Evolutionary conservation across 2,797 vertebrate genomes (phyloP), one percentile per base, ranked within the genome.

Genomic region (Octomys mimax): DNA sequence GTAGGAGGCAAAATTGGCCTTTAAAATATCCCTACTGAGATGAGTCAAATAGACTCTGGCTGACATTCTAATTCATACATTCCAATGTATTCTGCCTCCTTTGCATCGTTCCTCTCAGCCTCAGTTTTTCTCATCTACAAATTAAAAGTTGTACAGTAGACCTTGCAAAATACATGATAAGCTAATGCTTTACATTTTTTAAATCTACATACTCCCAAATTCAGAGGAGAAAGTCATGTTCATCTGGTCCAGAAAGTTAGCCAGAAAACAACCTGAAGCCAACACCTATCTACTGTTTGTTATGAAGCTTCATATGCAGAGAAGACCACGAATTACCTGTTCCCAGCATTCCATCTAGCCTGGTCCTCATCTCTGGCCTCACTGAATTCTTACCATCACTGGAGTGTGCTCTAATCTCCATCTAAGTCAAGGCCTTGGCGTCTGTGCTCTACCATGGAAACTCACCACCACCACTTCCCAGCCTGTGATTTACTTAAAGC

Each of bases 1-100:
- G 57, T 79, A 82, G 83, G 71, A 96, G 79, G 87, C 33, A 62
- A 82, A 77, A 18, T 82, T 94, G 81, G 39, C 24, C 71, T 95
- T 36, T 33, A 46, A 80, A 89, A 49, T 61, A 26, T 83, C 28
- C 24, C 62, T 26, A 26, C 59, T 64, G 36, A 94, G 39, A 57
- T 66, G 8, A 95, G 54, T 83, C n/a, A 77, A 10, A 2, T 8
- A 49, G 81, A 80, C 12, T 12, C 62, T 71, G 16, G 39, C 5
- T 71, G 80, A 85, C 64, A 85, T 46, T 95, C 49, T 22, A 90
- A 11, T 0, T 24, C n/a, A 54, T 12, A 88, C n/a, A 16, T 90
- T 83, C 52, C n/a, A 79, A 26, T 2, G 5, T 88, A 54, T 19
- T 46, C 54, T n/a, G 16, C 31, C 61, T 79, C 77, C 28, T 66